A percentile compares a stretch with the other conserved stretches of the same genome.
phyloP scores from a whole-genome alignment of 2,113 vertebrate genomes.

The Xiphophorus hellerii region DNA sequence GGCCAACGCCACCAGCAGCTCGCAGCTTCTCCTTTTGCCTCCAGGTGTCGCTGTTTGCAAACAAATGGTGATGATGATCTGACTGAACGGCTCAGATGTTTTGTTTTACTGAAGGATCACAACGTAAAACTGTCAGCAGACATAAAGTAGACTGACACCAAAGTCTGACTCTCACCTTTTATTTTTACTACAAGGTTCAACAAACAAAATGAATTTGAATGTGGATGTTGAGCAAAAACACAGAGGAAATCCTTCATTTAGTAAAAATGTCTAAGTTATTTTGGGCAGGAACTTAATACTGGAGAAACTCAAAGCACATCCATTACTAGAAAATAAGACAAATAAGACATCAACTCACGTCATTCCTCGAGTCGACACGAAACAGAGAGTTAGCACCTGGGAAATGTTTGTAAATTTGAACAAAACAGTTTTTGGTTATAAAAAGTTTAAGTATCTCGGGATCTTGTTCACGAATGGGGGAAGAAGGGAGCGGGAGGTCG shows the following conservation, averaged over 20 bases:
- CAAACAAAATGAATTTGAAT: background rate
- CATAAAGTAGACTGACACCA: background rate
- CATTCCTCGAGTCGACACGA: too few species aligned
- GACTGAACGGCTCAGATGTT: background rate
- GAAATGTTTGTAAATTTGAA: too few species aligned
- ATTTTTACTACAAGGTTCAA: too few species aligned
- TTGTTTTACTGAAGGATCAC: background rate
- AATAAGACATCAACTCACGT: too few species aligned
- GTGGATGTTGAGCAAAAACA: background rate
- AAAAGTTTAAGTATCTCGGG: too few species aligned
- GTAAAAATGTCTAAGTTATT: background rate
- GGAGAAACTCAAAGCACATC: background rate
- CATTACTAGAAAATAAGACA: too few species aligned
- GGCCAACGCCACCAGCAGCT: background rate
- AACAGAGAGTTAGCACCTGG: too few species aligned
- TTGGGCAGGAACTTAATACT: background rate
- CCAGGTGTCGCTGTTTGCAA: conserved; percentile 49
- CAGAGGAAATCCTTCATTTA: background rate
- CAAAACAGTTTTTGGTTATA: too few species aligned
- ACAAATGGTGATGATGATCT: background rate
- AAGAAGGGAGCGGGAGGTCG: too few species aligned
- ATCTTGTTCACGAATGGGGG: too few species aligned
- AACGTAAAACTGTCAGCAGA: background rate
- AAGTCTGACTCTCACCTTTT: too few species aligned
- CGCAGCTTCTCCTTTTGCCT: background rate